Conservation (phyloP, 1,140 invertebrate species). For the Lepidurus couesii region DNA sequence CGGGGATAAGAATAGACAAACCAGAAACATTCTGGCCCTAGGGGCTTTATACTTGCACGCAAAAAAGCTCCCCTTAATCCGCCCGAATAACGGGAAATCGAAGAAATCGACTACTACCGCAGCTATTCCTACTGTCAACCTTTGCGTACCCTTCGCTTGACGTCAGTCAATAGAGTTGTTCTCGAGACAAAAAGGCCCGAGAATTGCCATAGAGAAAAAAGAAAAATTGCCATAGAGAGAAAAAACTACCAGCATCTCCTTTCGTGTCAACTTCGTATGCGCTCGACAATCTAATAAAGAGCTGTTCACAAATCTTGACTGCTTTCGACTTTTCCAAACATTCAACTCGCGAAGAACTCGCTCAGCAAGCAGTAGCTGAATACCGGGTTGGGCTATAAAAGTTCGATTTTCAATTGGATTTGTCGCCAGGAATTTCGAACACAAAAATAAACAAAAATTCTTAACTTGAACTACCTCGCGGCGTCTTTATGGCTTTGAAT, state of each 20-base stretch:
- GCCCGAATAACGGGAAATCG: background rate
- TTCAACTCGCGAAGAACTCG: background rate
- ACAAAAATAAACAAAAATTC: too few species aligned
- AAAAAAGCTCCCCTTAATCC: too few species aligned
- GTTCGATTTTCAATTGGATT: background rate
- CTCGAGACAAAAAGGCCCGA: background rate
- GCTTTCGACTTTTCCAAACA: background rate
- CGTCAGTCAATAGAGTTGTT: background rate
- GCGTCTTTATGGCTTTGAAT: too few species aligned
- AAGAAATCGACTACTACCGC: background rate
- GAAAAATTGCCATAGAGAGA: too few species aligned
- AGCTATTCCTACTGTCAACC: background rate
- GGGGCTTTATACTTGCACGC: too few species aligned
- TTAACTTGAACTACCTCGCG: too few species aligned
- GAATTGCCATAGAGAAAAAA: too few species aligned
- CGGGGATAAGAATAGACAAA: conserved; percentile 17
- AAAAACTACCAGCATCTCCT: background rate
- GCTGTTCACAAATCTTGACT: background rate
- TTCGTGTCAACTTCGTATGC: background rate
- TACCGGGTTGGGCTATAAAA: background rate
- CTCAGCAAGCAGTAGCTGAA: conserved; percentile 2
- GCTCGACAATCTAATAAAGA: background rate
- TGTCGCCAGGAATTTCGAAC: too few species aligned
- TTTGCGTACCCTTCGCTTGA: background rate
- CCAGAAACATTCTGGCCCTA: background rate